Percentiles rank a stretch among this genome's conserved stretches.
These are phyloP conservation scores for Gracilinanus agilis DNA, from an alignment of 2,113 vertebrate genomes.

Conservation along the genomic window DNA sequence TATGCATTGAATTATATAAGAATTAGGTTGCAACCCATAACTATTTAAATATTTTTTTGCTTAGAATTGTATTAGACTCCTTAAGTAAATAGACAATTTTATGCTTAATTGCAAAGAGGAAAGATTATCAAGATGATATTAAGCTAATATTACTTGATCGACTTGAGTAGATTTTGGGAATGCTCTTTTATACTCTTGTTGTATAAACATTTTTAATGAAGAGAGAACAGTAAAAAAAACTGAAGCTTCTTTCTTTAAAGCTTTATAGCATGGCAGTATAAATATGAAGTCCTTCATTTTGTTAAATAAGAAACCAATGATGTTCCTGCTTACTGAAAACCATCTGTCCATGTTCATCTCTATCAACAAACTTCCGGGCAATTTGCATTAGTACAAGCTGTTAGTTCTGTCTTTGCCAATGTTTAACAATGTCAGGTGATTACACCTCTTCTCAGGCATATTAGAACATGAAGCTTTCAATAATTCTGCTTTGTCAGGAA, in stretches of 20 bases:
- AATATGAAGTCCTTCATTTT: conserved; percentile 65
- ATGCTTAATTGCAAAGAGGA: neutral
- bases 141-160: neutral
- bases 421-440: conserved; percentile 70
- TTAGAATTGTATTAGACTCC: neutral
- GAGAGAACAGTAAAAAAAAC: neutral
- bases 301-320: conserved; percentile 78
- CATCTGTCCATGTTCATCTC: conserved; percentile 82
- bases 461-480: conserved; percentile 48
- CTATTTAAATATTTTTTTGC: neutral
- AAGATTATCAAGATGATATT: neutral
- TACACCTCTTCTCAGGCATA: conserved; percentile 66
- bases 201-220: neutral
- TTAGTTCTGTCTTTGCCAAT: conserved; percentile 75
- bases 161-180: neutral
- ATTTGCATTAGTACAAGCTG: conserved; percentile 82
- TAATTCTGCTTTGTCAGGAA: conserved; percentile 29
- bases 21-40: neutral
- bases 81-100: neutral
- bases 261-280: conserved; percentile 53
- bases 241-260: conserved; percentile 46
- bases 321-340: conserved; percentile 76
- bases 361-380: conserved; percentile 69
- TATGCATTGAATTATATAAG: neutral
- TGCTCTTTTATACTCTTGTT: neutral